Base-by-base conservation (phyloP, 2,888 invertebrate genomes). In the Sisyra nigra region DNA sequence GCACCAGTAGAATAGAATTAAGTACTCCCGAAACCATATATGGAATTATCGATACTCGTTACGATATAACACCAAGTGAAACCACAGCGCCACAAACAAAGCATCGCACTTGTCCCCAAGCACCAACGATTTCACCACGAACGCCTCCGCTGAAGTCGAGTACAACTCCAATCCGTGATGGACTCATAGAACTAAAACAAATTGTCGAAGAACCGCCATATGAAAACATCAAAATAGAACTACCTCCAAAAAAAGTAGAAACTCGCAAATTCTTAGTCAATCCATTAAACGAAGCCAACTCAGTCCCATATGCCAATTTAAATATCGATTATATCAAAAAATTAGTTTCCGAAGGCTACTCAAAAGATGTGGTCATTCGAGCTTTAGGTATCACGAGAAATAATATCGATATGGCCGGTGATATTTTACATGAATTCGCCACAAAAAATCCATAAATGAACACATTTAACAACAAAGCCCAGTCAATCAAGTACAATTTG, bases 331-430 rank as follows among this genome's bases (percentile, higher is more conserved):
- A 91, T 62, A 89, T 94, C 46, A 80, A 86, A 14, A 78, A 83
- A 48, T 68, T 94, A 47, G 87, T 91, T 38, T 79, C 77, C 44
- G 91, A 92, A 55, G 94, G 93, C 0, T 93, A 89, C 58, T 80
- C 89, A 2, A 83, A 86, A 55, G 86, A 91, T 56, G 84, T 87
- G 39, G 93, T 92, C 3, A 84, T 92, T 40, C 74, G 91, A 51
- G 93, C 93, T 3, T 68, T 94, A 52, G 86, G 89, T 47, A 92
- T 94, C 54, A 87, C 92, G 2, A 72, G 89, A 46, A 94, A 93
- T 66, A 88, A 94, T 62, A 72, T 93, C 43, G 87, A 87, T 60
- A 93, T 94, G 92, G 93, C 93, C 38, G 84, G 92, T 66, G 91
- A 93, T 60, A 92, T 92, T 57, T 66, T 92, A 51, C 84, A 87